These are phyloP conservation scores for Labia minor DNA, from an alignment of 2,888 invertebrate species.

Conservation along the genomic window DNA sequence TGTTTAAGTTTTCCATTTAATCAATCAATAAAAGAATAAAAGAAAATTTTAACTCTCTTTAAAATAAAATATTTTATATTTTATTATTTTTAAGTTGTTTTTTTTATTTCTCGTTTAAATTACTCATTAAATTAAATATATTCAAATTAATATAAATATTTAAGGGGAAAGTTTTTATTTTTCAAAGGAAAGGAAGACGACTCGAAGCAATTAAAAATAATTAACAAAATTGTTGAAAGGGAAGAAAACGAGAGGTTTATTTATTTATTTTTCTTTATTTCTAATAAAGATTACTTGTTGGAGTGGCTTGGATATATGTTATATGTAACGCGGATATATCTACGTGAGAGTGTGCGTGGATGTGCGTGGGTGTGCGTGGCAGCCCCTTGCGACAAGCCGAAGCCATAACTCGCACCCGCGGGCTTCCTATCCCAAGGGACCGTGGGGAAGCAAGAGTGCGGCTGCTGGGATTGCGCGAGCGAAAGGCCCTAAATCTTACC, in stretches of 20 bases:
- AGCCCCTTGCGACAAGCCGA: slow-evolving; percentile 13
- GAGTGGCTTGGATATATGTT: neutral
- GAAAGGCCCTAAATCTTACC: slow-evolving; percentile 7
- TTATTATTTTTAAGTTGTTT: too few species aligned
- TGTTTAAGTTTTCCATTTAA: too few species aligned
- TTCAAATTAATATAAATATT: too few species aligned
- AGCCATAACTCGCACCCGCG: slow-evolving; percentile 13
- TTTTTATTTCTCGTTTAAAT: too few species aligned
- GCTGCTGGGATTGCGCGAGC: slow-evolving; percentile 13
- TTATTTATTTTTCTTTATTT: neutral
- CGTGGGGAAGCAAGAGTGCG: slow-evolving; percentile 1
- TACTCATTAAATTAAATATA: too few species aligned
- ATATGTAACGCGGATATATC: neutral
- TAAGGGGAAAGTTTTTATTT: too few species aligned
- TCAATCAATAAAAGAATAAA: too few species aligned
- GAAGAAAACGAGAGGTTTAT: neutral
- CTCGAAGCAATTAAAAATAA: neutral
- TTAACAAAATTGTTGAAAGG: slow-evolving; percentile 7
- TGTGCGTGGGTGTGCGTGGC: neutral
- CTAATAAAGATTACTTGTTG: neutral
- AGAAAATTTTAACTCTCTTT: too few species aligned
- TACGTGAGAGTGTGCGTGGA: neutral
- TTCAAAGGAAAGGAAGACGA: too few species aligned
- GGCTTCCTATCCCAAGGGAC: slow-evolving; percentile 1
- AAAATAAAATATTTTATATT: too few species aligned